phyloP scores from a whole-genome alignment of 2,797 vertebrate genomes.

The Danio albolineatus region DNA sequence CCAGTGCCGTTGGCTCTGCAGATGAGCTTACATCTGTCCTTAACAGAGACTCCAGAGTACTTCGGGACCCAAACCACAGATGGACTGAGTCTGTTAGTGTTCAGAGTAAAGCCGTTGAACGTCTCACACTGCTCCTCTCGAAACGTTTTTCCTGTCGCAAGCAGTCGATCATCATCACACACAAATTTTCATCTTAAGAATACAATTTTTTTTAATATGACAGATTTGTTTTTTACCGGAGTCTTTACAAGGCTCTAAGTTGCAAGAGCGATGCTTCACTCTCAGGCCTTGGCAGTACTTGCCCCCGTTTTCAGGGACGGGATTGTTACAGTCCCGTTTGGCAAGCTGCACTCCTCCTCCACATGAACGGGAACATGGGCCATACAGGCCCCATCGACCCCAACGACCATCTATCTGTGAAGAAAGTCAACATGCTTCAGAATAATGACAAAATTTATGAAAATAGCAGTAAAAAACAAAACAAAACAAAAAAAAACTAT shows the following conservation, averaged over 20 bases:
- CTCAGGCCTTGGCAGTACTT: slow-evolving; percentile 94
- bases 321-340: slow-evolving; percentile 88
- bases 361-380: slow-evolving; percentile 90
- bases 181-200: not conserved
- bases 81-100: slow-evolving; percentile 88
- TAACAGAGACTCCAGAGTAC: slow-evolving; percentile 90
- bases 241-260: slow-evolving; percentile 68
- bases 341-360: slow-evolving; percentile 93
- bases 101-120: slow-evolving; percentile 90
- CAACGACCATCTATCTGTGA: slow-evolving; percentile 91
- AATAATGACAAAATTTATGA: not conserved
- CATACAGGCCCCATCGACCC: slow-evolving; percentile 91
- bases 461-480: no score
- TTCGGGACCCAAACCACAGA: slow-evolving; percentile 95
- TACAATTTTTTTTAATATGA: not conserved
- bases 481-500: no score
- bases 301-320: slow-evolving; percentile 89
- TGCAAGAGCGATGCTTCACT: slow-evolving; percentile 95
- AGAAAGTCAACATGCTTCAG: not conserved
- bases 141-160: slow-evolving; percentile 85
- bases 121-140: slow-evolving; percentile 94
- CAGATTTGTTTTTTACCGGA: slow-evolving; percentile 36
- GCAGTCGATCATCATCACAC: not conserved
- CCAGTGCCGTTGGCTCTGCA: slow-evolving; percentile 95
- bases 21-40: slow-evolving; percentile 97